Percentiles rank a stretch among this genome's conserved stretches.
Evolutionary conservation across 1,140 invertebrate genomes (phyloP).

Genomic region (Anadara kagoshimensis): DNA sequence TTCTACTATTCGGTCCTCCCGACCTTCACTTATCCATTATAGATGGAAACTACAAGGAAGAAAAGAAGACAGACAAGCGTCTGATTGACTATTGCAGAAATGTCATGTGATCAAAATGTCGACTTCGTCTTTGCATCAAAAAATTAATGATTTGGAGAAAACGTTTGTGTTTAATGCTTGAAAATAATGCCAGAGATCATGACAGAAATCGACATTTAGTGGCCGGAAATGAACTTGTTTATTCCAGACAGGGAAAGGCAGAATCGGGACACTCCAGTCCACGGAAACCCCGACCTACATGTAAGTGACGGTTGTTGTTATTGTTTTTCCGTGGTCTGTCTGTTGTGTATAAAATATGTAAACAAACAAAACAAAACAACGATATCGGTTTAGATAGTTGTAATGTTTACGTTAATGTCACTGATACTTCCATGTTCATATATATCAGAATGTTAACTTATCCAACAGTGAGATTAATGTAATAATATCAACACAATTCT

Average conservation of each 20-base stretch:
- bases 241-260: constrained; percentile 57
- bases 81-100: constrained; percentile 14
- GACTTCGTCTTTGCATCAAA: constrained; percentile 70
- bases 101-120: constrained; percentile 70
- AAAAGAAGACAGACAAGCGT: constrained; percentile 23
- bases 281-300: constrained; percentile 38
- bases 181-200: constrained; percentile 79
- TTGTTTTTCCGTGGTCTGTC: no score
- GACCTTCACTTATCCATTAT: no score
- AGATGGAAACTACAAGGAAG: no score
- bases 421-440: no score
- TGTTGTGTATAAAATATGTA: background rate
- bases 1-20: no score
- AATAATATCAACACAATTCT: no score
- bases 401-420: no score
- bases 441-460: no score
- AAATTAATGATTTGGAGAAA: constrained; percentile 80
- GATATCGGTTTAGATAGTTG: no score
- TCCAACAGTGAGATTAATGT: no score
- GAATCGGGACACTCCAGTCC: constrained; percentile 61
- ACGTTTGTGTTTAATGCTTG: constrained; percentile 79
- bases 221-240: constrained; percentile 31
- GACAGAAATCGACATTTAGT: constrained; percentile 56
- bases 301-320: no score
- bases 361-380: background rate